Evolutionary conservation across 1,140 invertebrate genomes (phyloP), one percentile per base, ranked within the genome.

Genomic region (Pogonus chalceus): DNA sequence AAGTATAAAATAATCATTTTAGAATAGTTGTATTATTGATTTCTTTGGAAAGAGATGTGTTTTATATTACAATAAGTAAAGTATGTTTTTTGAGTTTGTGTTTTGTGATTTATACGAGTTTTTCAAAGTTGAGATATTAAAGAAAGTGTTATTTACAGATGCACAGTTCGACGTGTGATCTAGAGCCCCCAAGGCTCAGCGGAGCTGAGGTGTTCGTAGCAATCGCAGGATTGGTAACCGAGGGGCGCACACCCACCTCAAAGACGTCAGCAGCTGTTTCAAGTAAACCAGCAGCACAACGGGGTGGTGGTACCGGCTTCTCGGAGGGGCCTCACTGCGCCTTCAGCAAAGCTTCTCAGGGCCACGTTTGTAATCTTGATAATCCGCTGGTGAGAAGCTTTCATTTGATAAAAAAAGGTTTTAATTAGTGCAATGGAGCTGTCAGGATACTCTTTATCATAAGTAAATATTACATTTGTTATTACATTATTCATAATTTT

Each of bases 241-340:
- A 87, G 67, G 81, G 82, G 23, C 73, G 84, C 48, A 79, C 80
- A 22, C 82, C 84, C 23, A 81, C 79, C 23, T 76, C 76, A 58
- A 71, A 75, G 51, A 79, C 23, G 76, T 76, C 49, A 43, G n/a
- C 37, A 21, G 9, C 62, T 49, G 35, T 20, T 46, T 21, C 14
- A 62, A 64, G 43, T 57, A 57, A 1, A 80, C 57, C 37, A 43
- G 18, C 37, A 31, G 26, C 14, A 31, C 26, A 43, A 43, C 7
- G 37, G 9, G 7, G 37, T 10, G 37, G 37, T 9, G 14, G 26
- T 31, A 4, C 26, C 26, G 82, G 82, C n/a, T 82, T 84, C 67
- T 77, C 77, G 56, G 83, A 86, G 66, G 85, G 85, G 18, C 84
- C 84, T 3, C 85, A 88, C 63, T 86, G 83, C 61, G 73, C 54